These are phyloP conservation scores for Hylaea fasciaria DNA, from an alignment of 2,888 invertebrate species.

Conservation along the genomic window DNA sequence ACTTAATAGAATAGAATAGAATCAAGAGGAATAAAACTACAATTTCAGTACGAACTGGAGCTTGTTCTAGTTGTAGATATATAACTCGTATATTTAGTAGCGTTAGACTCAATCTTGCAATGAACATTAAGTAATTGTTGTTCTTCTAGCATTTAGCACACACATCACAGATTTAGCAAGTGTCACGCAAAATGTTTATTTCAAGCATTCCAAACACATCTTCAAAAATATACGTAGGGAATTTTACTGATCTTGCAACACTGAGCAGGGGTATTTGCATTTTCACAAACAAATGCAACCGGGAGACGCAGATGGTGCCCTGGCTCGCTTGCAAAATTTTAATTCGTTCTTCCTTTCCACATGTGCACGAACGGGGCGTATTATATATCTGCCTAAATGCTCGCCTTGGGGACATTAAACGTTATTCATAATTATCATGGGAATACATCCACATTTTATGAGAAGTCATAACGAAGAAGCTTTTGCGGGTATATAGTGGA, in stretches of 20 bases:
- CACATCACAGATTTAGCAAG: background rate
- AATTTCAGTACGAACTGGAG: no score
- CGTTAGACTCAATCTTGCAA: no score
- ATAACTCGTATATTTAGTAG: no score
- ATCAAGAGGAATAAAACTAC: no score
- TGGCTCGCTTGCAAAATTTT: conserved; percentile 46
- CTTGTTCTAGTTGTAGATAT: no score
- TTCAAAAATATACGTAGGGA: conserved; percentile 3
- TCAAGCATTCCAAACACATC: background rate
- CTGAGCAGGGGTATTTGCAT: conserved; percentile 40
- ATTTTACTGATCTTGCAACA: conserved; percentile 13
- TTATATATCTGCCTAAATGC: conserved; percentile 19
- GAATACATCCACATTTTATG: conserved; percentile 14
- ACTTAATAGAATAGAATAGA: no score
- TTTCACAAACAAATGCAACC: conserved; percentile 51
- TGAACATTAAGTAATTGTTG: no score
- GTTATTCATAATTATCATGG: conserved; percentile 10
- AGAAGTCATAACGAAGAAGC: conserved; percentile 14
- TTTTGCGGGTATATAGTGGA: background rate
- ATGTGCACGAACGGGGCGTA: conserved; percentile 23
- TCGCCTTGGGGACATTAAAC: conserved; percentile 21
- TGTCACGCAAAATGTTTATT: background rate
- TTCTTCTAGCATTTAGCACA: background rate
- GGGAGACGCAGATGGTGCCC: conserved; percentile 48
- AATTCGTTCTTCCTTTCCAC: conserved; percentile 38